Conservation (phyloP, 2,797 vertebrate species). For the Malurus splendens region DNA sequence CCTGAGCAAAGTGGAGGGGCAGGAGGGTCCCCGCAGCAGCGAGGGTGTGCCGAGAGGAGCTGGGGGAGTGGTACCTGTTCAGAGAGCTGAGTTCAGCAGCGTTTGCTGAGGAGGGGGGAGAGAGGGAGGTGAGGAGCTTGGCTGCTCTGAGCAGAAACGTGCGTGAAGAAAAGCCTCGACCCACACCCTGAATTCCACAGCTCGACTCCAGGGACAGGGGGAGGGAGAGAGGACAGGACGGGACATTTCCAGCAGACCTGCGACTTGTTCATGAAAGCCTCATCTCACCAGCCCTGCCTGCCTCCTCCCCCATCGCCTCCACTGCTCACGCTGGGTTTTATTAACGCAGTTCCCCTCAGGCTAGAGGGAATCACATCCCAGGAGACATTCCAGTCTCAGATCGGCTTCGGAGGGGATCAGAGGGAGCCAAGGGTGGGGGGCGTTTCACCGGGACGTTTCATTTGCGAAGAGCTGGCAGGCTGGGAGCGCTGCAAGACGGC, state of each 20-base stretch:
- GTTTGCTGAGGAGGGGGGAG: not conserved
- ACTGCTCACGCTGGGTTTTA: not conserved
- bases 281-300: not conserved
- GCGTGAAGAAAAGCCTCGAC: not conserved
- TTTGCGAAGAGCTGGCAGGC: not conserved
- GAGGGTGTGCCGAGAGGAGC: not conserved
- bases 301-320: conserved; percentile 19
- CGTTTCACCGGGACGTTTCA: not conserved
- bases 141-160: not conserved
- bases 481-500: not conserved
- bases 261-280: not conserved
- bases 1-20: rapidly evolving
- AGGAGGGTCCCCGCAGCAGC: not conserved
- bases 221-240: conserved; percentile 32
- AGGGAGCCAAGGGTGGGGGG: conserved; percentile 33
- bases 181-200: conserved; percentile 44
- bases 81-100: not conserved
- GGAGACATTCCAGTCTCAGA: conserved; percentile 49
- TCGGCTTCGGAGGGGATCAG: conserved; percentile 15
- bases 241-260: conserved; percentile 25
- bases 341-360: conserved; percentile 34
- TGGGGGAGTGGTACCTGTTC: not conserved
- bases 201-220: not conserved
- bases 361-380: conserved; percentile 37
- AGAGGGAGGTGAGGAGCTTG: not conserved